A percentile compares a stretch with the other conserved stretches of the same genome.
These are phyloP conservation scores for Odontophorus gujanensis DNA, from an alignment of 2,113 vertebrate species.

Conservation along the genomic window DNA sequence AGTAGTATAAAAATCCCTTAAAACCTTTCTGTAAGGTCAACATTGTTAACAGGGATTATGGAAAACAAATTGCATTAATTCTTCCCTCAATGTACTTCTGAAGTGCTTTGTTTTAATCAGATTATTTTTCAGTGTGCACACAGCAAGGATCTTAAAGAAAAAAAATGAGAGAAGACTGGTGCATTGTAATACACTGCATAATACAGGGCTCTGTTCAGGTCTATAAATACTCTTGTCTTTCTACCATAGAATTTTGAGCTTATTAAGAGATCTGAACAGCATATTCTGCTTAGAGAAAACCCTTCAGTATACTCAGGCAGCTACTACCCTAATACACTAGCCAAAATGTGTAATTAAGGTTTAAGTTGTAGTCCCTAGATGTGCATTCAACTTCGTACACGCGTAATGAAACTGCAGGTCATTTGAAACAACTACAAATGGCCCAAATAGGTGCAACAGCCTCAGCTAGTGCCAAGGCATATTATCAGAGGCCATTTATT, in stretches of 20 bases:
- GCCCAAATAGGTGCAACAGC: not conserved
- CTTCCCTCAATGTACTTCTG: conserved; percentile 38
- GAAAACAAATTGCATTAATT: conserved; percentile 58
- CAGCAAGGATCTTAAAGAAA: conserved; percentile 20
- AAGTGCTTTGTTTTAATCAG: conserved; percentile 59
- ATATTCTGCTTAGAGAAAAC: conserved; percentile 2
- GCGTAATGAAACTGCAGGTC: not conserved
- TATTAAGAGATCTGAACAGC: not conserved
- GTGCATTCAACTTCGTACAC: not conserved
- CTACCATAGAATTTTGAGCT: conserved; percentile 14
- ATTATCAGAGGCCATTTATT: not conserved
- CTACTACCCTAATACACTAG: not conserved
- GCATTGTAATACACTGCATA: conserved; percentile 43
- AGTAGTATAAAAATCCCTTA: not conserved
- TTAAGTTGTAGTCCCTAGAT: not conserved
- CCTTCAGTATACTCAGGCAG: not conserved
- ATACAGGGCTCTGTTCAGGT: conserved; percentile 36
- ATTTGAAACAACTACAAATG: not conserved
- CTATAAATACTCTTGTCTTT: conserved; percentile 33
- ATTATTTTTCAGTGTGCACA: conserved; percentile 50
- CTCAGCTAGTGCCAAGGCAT: not conserved
- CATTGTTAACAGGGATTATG: conserved; percentile 53
- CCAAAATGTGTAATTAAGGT: not conserved
- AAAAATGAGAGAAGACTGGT: not conserved
- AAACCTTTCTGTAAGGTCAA: conserved; percentile 50